phyloP scores from a whole-genome alignment of 2,888 invertebrate species.

The Morpho deidamia region DNA sequence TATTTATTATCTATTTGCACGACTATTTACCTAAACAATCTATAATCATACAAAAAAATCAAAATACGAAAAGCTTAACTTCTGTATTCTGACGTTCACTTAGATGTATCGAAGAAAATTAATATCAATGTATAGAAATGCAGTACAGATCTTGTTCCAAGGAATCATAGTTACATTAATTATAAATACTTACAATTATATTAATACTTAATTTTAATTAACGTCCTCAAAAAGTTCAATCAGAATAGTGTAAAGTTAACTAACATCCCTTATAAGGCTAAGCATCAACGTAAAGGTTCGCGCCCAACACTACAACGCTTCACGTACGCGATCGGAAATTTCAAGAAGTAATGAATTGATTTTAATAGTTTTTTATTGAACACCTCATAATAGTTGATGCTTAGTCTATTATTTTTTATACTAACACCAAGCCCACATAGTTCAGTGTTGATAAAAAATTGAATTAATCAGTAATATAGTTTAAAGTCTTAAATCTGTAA shows the following conservation, averaged over 20 bases:
- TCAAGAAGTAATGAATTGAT: no score
- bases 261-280: conserved; percentile 1
- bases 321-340: no score
- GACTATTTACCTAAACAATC: conserved; percentile 10
- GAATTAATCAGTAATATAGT: no score
- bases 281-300: background rate
- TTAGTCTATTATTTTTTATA: background rate
- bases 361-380: no score
- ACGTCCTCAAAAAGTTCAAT: conserved; percentile 35
- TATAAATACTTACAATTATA: conserved; percentile 40
- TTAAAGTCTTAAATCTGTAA: no score
- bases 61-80: conserved; percentile 3
- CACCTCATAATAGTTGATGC: background rate
- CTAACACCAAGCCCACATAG: background rate
- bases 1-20: background rate
- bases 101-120: conserved; percentile 16
- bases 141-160: conserved; percentile 32
- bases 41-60: conserved; percentile 7
- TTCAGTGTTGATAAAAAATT: no score
- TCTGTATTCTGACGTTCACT: background rate
- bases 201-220: conserved; percentile 33
- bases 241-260: conserved; percentile 13
- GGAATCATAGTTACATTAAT: conserved; percentile 29
- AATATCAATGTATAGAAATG: conserved; percentile 28
- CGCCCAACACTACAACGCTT: background rate